Evolutionary conservation across 2,888 invertebrate genomes (phyloP).

Genomic region (Griposia aprilina): DNA sequence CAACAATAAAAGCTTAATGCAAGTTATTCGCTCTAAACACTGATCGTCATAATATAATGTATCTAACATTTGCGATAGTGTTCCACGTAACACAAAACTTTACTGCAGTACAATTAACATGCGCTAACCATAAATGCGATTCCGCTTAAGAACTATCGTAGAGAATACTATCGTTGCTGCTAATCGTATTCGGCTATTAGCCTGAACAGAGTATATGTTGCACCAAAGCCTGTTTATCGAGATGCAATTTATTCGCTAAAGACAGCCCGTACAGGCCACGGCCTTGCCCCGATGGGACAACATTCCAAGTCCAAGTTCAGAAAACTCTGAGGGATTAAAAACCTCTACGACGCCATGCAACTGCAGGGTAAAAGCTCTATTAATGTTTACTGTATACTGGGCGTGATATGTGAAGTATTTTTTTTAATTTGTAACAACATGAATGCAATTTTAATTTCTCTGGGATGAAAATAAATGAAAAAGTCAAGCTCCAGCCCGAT

Average conservation of each 20-base stretch:
- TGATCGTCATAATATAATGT: constrained; percentile 6
- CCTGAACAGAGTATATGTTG: constrained; percentile 73
- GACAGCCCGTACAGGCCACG: constrained; percentile 83
- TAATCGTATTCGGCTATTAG: constrained; percentile 85
- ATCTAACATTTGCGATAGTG: constrained; percentile 32
- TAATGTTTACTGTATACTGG: constrained; percentile 16
- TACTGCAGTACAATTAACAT: constrained; percentile 68
- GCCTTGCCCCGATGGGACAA: constrained; percentile 82
- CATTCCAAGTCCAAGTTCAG: constrained; percentile 85
- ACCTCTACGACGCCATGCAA: constrained; percentile 66
- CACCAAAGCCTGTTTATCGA: constrained; percentile 83
- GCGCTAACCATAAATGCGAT: constrained; percentile 74
- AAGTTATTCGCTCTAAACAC: not conserved
- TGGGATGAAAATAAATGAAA: not conserved
- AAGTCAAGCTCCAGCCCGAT: not conserved
- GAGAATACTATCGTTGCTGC: constrained; percentile 70
- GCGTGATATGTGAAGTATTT: constrained; percentile 17
- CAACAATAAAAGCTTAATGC: constrained; percentile 14
- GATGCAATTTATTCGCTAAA: constrained; percentile 87
- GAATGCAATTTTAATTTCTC: constrained; percentile 9
- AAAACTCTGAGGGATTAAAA: constrained; percentile 83
- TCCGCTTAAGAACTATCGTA: constrained; percentile 80
- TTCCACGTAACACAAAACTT: constrained; percentile 40
- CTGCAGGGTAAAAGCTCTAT: constrained; percentile 21
- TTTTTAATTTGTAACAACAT: constrained; percentile 11